These are phyloP conservation scores for Tyrophagus putrescentiae DNA, from an alignment of 1,140 invertebrate genomes.

Conservation along the genomic window DNA sequence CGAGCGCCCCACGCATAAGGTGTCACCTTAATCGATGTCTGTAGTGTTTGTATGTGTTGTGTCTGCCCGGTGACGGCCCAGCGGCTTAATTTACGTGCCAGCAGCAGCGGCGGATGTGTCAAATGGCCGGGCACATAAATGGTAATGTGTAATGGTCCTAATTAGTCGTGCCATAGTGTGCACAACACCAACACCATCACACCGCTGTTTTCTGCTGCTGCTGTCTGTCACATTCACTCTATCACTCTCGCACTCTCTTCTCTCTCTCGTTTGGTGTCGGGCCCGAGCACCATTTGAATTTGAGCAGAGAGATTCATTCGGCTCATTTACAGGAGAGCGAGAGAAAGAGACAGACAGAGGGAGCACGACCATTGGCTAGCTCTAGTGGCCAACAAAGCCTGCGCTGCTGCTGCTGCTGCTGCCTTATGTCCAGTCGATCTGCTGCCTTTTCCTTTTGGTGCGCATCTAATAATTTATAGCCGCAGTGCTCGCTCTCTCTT, in stretches of 20 bases:
- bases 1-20: slow-evolving; percentile 6
- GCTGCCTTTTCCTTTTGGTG: not conserved
- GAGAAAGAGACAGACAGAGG: not conserved
- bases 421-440: slow-evolving; percentile 1
- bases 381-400: too few relatives aligned
- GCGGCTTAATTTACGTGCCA: too few relatives aligned
- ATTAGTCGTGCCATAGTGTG: not conserved
- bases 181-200: not conserved
- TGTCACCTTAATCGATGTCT: slow-evolving; percentile 11
- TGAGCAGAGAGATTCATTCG: not conserved
- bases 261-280: not conserved
- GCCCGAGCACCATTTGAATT: not conserved
- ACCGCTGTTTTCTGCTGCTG: not conserved
- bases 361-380: not conserved
- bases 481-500: too few relatives aligned
- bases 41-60: too few relatives aligned
- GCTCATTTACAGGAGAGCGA: not conserved
- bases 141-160: not conserved
- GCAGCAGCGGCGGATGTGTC: slow-evolving; percentile 17
- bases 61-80: too few relatives aligned
- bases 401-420: too few relatives aligned
- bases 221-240: not conserved
- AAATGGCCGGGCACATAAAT: slow-evolving; percentile 3
- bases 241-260: not conserved
- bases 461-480: slow-evolving; percentile 10